Evolutionary conservation across 2,797 vertebrate species (phyloP).

Genomic region (Lutra lutra): DNA sequence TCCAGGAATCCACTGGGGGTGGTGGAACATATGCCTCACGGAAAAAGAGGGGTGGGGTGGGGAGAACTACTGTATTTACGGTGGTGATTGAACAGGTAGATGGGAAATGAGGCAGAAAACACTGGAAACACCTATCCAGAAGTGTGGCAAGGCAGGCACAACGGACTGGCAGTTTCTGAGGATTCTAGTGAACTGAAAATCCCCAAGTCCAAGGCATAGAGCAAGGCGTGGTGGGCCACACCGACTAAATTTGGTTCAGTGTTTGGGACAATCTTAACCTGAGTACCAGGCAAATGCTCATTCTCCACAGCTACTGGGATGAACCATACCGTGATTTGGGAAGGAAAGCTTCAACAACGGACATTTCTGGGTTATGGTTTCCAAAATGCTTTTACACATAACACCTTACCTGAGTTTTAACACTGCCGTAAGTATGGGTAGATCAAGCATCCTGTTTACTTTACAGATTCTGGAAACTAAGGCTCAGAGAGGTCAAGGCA

Average conservation of each 20-base stretch:
- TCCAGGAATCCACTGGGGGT: background rate
- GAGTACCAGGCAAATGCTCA: background rate
- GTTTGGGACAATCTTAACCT: background rate
- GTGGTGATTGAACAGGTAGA: constrained; percentile 72
- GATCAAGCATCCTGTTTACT: background rate
- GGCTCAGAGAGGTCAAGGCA: background rate
- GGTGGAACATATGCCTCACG: background rate
- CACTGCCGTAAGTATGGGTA: background rate
- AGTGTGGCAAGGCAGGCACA: background rate
- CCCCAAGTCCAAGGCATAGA: background rate
- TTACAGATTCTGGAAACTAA: background rate
- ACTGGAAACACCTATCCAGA: constrained; percentile 47
- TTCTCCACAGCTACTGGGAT: background rate
- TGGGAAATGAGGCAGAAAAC: constrained; percentile 69
- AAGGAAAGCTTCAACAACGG: background rate
- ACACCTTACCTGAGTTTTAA: background rate
- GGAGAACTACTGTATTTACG: background rate
- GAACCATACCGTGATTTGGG: background rate
- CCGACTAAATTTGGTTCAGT: fast-evolving
- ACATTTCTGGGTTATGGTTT: background rate
- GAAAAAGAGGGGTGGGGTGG: background rate
- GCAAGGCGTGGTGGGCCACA: fast-evolving
- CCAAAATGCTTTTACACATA: background rate
- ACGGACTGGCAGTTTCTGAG: background rate
- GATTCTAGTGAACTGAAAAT: background rate